Conservation (phyloP, 2,797 vertebrate genomes). For the Streptopelia turtur region DNA sequence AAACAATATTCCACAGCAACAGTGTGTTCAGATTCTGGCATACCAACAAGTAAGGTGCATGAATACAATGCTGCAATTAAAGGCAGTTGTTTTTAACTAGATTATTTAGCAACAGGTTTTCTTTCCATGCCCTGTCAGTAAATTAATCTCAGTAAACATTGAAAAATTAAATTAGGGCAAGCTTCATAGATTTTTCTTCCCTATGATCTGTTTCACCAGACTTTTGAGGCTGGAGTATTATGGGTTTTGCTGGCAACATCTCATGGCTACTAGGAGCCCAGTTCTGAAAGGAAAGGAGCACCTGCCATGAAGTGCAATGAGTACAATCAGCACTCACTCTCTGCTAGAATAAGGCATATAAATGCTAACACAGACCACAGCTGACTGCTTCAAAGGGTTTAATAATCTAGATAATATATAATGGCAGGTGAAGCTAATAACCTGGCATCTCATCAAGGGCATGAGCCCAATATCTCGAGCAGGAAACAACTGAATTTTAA, state of each 20-base stretch:
- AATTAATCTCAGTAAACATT: constrained; percentile 39
- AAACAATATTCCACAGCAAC: constrained; percentile 64
- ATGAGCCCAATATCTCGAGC: constrained; percentile 8
- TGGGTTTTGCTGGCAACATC: not conserved
- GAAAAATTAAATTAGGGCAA: constrained; percentile 34
- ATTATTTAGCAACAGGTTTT: constrained; percentile 73
- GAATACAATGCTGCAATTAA: constrained; percentile 69
- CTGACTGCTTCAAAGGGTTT: constrained; percentile 50
- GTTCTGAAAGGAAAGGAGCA: not conserved
- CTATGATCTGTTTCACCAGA: not conserved
- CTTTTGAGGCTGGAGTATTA: not conserved
- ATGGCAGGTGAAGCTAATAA: constrained; percentile 56
- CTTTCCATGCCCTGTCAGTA: constrained; percentile 26
- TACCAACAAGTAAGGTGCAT: constrained; percentile 46
- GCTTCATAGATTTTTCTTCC: not conserved
- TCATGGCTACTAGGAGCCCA: not conserved
- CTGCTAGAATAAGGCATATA: not conserved
- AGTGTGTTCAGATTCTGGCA: constrained; percentile 57
- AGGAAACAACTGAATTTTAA: constrained; percentile 44
- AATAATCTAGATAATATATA: constrained; percentile 57
- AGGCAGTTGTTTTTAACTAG: constrained; percentile 58
- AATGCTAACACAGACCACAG: constrained; percentile 53
- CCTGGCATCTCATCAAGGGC: constrained; percentile 28
- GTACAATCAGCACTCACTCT: not conserved
- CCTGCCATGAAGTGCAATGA: not conserved